Evolutionary conservation across 2,113 vertebrate species (phyloP).

Genomic region (Glaucidium brasilianum): DNA sequence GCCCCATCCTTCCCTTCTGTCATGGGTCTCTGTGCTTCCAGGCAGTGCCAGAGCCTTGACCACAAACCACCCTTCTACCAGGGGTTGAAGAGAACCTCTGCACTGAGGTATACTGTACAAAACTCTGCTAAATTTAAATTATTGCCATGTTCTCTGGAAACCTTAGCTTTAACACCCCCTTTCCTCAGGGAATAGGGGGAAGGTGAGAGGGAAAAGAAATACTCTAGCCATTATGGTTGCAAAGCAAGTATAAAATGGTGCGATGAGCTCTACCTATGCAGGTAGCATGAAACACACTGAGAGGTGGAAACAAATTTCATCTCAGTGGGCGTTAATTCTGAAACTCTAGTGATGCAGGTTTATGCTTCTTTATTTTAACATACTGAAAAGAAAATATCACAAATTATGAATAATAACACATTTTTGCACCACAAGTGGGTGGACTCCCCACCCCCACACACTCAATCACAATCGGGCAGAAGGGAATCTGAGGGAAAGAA

Average conservation of each 20-base stretch:
- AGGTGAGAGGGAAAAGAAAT: neutral
- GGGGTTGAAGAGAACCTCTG: neutral
- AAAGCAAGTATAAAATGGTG: neutral
- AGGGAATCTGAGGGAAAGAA: neutral
- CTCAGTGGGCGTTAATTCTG: neutral
- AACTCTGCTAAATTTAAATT: neutral
- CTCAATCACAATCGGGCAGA: neutral
- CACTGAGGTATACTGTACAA: accelerated
- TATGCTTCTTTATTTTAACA: neutral
- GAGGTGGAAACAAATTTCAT: neutral
- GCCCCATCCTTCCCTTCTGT: neutral
- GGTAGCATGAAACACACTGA: neutral
- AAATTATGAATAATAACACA: neutral
- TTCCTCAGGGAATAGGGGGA: too few relatives aligned
- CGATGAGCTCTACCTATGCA: neutral
- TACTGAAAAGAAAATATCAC: neutral
- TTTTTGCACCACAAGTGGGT: neutral
- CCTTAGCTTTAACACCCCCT: neutral
- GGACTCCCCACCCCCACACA: accelerated
- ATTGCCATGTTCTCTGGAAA: neutral
- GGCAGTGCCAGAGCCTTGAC: neutral
- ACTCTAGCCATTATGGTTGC: too few relatives aligned
- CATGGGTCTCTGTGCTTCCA: neutral
- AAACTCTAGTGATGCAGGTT: neutral
- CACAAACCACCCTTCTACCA: neutral